phyloP scores from a whole-genome alignment of 1,140 invertebrate species.

The Platyscapa corneri region DNA sequence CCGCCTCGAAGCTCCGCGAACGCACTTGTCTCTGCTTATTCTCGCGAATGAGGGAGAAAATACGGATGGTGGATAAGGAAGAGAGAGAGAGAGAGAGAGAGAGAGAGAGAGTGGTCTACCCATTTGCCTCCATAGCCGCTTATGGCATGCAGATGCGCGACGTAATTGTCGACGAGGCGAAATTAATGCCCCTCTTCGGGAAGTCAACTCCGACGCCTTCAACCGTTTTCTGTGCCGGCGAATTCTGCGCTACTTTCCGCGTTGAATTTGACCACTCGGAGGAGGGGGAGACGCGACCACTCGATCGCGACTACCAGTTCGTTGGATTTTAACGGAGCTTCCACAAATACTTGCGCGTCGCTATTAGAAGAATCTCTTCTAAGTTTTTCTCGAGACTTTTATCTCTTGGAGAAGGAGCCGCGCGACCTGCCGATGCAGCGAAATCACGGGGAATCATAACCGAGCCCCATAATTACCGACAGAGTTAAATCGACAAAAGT shows the following conservation, averaged over 20 bases:
- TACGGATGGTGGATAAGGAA: not conserved
- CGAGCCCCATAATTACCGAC: too few relatives aligned
- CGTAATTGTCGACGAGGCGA: not conserved
- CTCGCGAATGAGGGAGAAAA: not conserved
- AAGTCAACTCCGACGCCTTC: not conserved
- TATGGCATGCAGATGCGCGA: not conserved
- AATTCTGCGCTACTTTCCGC: not conserved
- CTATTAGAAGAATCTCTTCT: too few relatives aligned
- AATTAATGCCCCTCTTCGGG: not conserved
- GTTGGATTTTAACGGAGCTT: not conserved
- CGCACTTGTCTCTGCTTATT: too few relatives aligned
- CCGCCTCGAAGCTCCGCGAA: too few relatives aligned
- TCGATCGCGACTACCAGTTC: not conserved
- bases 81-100: not conserved
- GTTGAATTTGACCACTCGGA: too few relatives aligned
- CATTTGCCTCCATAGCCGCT: slow-evolving; percentile 61
- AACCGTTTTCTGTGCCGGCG: not conserved
- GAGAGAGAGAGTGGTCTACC: slow-evolving; percentile 57
- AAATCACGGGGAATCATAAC: too few relatives aligned
- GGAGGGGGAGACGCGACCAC: too few relatives aligned
- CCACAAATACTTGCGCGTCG: too few relatives aligned
- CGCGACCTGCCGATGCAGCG: too few relatives aligned
- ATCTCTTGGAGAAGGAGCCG: too few relatives aligned
- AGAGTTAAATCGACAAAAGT: too few relatives aligned
- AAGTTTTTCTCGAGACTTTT: too few relatives aligned